Conservation (phyloP, 1,140 invertebrate genomes). For the Temnothorax longispinosus region DNA sequence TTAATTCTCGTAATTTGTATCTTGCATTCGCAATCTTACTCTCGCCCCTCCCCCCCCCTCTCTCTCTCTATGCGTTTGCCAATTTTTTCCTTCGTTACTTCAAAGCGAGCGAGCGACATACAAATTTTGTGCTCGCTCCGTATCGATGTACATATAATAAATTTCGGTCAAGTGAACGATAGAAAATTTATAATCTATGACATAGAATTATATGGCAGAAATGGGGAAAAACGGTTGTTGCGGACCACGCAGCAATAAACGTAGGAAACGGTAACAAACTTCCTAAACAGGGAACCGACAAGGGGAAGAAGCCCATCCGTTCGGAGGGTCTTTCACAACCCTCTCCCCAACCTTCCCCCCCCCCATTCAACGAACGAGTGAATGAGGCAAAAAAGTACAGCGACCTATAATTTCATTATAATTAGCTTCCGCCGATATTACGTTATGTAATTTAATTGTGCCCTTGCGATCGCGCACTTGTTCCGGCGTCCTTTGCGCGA, state of each 20-base stretch:
- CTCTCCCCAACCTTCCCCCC: no score
- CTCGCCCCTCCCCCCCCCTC: no score
- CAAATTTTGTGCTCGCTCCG: background rate
- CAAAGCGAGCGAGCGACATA: background rate
- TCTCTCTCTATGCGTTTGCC: background rate
- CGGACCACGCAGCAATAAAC: background rate
- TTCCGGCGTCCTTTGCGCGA: background rate
- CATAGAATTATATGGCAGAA: background rate
- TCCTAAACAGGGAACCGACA: constrained; percentile 49
- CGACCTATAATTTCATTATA: constrained; percentile 64
- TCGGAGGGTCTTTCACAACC: constrained; percentile 69
- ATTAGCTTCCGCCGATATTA: constrained; percentile 68
- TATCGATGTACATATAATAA: background rate
- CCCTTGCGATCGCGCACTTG: background rate
- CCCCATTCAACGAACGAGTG: constrained; percentile 56
- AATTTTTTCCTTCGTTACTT: background rate
- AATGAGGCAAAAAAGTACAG: constrained; percentile 47
- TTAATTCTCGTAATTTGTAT: background rate
- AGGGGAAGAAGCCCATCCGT: constrained; percentile 68
- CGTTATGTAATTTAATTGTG: constrained; percentile 54
- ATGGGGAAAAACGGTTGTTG: background rate
- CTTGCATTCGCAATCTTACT: background rate
- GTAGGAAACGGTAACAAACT: constrained; percentile 44
- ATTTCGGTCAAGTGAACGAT: background rate
- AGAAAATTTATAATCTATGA: background rate